Conservation (phyloP, 2,113 vertebrate genomes). For the Paracanthobrama guichenoti region DNA sequence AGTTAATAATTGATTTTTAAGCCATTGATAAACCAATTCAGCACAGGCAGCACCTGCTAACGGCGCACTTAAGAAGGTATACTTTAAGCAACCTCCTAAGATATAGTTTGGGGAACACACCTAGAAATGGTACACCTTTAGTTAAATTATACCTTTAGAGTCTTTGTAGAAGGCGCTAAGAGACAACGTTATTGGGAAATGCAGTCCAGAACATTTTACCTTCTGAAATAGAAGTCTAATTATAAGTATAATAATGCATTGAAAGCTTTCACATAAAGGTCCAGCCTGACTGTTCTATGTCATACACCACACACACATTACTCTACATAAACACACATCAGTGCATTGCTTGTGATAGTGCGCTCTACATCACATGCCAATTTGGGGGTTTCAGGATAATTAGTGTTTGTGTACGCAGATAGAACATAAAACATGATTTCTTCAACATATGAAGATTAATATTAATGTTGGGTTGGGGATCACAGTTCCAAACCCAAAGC, state of each 20-base stretch:
- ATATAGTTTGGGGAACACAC: no score
- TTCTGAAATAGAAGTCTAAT: neutral
- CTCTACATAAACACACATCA: conserved; percentile 5
- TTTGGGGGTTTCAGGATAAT: neutral
- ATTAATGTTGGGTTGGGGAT: neutral
- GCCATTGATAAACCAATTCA: no score
- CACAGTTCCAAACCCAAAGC: neutral
- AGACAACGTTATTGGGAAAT: no score
- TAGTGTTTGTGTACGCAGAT: neutral
- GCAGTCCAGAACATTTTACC: neutral
- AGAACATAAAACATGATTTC: conserved; percentile 1
- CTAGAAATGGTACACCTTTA: no score
- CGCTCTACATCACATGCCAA: neutral
- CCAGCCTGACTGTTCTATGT: neutral
- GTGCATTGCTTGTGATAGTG: neutral
- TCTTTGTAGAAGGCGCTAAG: no score
- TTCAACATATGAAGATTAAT: neutral
- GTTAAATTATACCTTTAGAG: no score
- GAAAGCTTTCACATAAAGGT: neutral
- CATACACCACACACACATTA: neutral
- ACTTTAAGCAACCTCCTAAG: no score
- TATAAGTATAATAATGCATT: neutral
- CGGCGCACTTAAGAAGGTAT: no score
- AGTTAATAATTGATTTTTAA: no score
- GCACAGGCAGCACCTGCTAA: no score